A percentile compares a stretch with the other conserved stretches of the same genome.
phyloP scores from a whole-genome alignment of 1,140 invertebrate genomes.

The Pseudobourletiella spinata region DNA sequence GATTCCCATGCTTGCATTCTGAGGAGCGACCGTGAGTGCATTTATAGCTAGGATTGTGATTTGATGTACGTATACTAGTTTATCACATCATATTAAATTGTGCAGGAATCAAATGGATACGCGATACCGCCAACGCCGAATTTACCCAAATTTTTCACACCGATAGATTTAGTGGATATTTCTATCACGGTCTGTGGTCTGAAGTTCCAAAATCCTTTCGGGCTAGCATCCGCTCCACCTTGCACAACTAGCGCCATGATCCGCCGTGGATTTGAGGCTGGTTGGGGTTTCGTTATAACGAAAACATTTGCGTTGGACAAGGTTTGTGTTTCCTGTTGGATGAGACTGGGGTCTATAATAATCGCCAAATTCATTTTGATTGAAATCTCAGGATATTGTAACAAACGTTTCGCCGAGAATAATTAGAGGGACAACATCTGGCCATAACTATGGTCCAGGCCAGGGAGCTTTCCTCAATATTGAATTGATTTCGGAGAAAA shows the following conservation, averaged over 20 bases:
- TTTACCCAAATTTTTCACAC: conserved; percentile 83
- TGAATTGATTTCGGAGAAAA: conserved; percentile 96
- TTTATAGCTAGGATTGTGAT: too few relatives aligned
- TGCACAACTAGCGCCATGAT: conserved; percentile 94
- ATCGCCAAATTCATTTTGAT: background rate
- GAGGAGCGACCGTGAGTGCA: too few relatives aligned
- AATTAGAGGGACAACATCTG: conserved; percentile 81
- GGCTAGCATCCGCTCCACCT: conserved; percentile 91
- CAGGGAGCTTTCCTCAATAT: conserved; percentile 95
- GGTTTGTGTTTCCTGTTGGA: conserved; percentile 46
- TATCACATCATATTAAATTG: too few relatives aligned
- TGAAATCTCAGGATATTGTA: conserved; percentile 64
- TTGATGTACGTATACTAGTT: background rate
- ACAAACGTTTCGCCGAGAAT: conserved; percentile 97
- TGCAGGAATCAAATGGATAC: too few relatives aligned
- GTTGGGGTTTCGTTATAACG: conserved; percentile 93
- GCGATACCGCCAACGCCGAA: conserved; percentile 55
- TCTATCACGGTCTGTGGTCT: conserved; percentile 85
- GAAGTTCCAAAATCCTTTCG: conserved; percentile 93
- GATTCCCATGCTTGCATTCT: background rate
- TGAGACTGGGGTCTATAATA: background rate
- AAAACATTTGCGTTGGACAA: conserved; percentile 95
- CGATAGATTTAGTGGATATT: conserved; percentile 89
- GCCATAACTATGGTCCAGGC: conserved; percentile 84
- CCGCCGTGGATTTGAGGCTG: conserved; percentile 81